Evolutionary conservation across 2,888 invertebrate species (phyloP), one percentile per base, ranked within the genome.

Genomic region (Odontocolon sp.): DNA sequence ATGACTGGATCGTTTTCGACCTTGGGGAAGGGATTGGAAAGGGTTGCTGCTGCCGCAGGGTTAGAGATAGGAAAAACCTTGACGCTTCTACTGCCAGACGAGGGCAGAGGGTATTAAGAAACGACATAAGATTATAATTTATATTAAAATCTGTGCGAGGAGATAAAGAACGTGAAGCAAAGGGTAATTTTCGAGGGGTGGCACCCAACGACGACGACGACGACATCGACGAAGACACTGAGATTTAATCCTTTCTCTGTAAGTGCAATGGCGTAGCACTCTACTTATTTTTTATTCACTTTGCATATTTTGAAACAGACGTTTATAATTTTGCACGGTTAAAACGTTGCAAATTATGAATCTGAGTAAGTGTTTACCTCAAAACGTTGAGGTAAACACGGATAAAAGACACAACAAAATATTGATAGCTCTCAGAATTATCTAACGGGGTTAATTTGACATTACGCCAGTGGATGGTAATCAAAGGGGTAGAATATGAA

Each of bases 41-140:
- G 47, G 67, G 70, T 42, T 54, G 63, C 36, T 6, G 38, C 11
- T 26, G 69, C 31, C 54, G 63, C 33, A 52, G 56, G 68, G 69
- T 54, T 68, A 36, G 50, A 72, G 80, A 78, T 73, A 77, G 68
- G 63, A 75, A 78, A 64, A 14, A 9, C 33, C 36, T 28, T 6
- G 28, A 4, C 36, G 21, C 21, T 36, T 33, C 28, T 9, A 56
- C 67, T 31, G 21, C 9, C 14, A 31, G 54, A 11, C 36, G 57
- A 59, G 54, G 54, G 64, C 64, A 50, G 31, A 80, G 84, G 87
- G 87, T 89, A 90, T 89, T 89, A 89, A 89, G 89, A 88, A 89
- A 90, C 83, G 87, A 88, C 88, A 88, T 88, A 88, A 89, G 89
- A 89, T 90, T 89, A 89, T 90, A 90, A 90, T 90, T 90, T 89